Base-by-base conservation (phyloP, 1,140 invertebrate genomes). In the Zaprionus davidi region DNA sequence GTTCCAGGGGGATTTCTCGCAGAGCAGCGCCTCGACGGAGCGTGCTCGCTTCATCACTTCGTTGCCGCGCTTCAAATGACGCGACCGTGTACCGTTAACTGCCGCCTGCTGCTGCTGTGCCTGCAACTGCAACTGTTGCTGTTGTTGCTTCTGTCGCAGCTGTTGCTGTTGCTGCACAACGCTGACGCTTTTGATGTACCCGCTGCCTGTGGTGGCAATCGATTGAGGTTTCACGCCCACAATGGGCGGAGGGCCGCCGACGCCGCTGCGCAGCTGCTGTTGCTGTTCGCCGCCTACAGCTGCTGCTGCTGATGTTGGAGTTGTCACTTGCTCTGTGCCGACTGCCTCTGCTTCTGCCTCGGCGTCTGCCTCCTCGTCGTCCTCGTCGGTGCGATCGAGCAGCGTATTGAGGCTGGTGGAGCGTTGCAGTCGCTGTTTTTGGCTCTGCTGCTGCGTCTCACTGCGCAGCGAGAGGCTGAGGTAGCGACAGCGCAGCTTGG, bases 401-500 rank as follows among this genome's bases (percentile, higher is more conserved):
- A 97, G 92, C 86, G 98, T 96, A 92, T 98, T 97, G 51, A 98
- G 94, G 75, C 96, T 97, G 15, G 97, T 95, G 9, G 97, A 97
- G 58, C 97, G 94, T 17, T 97, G 93, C 58, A 98, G 94, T 59
- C 94, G 87, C 82, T 95, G 93, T 71, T 96, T 94, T 1, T 95
- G 94, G 5, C 94, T 94, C 26, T 96, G 93, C n/a, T 93, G 93
- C 63, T 94, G 94, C 65, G 94, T 94, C 77, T 97, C 96, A 22
- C 73, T 65, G 9, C 97, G 94, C 58, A 97, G 92, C 2, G 96
- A 96, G 41, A 98, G 93, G 85, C 96, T 97, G 66, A 98, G 94
- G 91, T 97, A 98, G 81, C 96, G 96, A 85, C 96, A 96, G 86
- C 97, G 96, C 51, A 98, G 93, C 83, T 96, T 96, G 79, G 96